A percentile compares a stretch with the other conserved stretches of the same genome.
Conservation (phyloP, 2,888 invertebrate species). For the Sacculina carcini region DNA sequence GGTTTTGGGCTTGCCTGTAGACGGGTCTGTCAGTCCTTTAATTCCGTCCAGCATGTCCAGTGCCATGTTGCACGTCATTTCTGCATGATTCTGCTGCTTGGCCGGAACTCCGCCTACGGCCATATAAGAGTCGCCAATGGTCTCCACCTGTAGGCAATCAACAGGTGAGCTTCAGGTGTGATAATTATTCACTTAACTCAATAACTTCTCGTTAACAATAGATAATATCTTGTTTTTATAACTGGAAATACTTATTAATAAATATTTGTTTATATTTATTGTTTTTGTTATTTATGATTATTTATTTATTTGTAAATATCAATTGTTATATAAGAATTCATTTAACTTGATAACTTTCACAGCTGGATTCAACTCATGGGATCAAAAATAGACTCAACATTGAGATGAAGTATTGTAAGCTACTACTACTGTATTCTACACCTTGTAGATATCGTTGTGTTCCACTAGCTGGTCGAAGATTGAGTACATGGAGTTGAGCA, state of each 20-base stretch:
- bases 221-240: too few species aligned
- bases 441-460: constrained; percentile 79
- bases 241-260: not conserved
- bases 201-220: too few species aligned
- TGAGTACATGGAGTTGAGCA: constrained; percentile 94
- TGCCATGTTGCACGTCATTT: constrained; percentile 81
- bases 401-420: not conserved
- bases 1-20: constrained; percentile 34
- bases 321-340: not conserved
- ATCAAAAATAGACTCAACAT: not conserved
- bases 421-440: too few species aligned
- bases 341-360: not conserved
- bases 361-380: not conserved
- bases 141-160: constrained; percentile 59
- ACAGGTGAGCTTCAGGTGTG: too few species aligned
- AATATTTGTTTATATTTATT: not conserved
- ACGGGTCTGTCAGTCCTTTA: constrained; percentile 67
- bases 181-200: too few species aligned
- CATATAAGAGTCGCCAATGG: constrained; percentile 96
- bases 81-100: constrained; percentile 65
- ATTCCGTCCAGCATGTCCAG: constrained; percentile 86
- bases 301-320: not conserved
- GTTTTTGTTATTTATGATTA: not conserved
- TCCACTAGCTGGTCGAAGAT: constrained; percentile 84
- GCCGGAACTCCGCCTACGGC: constrained; percentile 86